Base-by-base conservation (phyloP, 2,797 vertebrate genomes). In the Phyllotis vaccarum region DNA sequence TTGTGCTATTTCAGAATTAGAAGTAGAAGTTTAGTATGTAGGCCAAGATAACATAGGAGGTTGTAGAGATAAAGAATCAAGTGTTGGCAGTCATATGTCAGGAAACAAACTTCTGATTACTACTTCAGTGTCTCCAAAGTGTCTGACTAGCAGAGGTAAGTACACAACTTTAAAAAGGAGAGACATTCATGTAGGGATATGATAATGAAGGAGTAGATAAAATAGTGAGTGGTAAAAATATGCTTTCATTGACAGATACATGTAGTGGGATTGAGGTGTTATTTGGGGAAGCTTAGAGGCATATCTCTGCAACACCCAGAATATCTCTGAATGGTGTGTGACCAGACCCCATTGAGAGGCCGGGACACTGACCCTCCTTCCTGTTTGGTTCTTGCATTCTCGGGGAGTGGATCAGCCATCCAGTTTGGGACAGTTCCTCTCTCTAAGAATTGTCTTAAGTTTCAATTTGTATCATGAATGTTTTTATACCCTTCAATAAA, bases 71-170 rank as follows among this genome's bases (percentile, higher is more conserved):
- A 86, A 58, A 72, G 10, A 56, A 81, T 66, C 75, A 34, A 94
- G 70, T 16, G 85, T 27, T 81, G 58, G 21, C n/a, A 82, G 0
- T 80, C 11, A 78, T 90, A 60, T 34, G 56, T 72, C 19, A 78
- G 40, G 68, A 95, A 86, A 13, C n/a, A 76, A 89, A 78, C 31
- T 78, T 89, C 88, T 90, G 62, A 92, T 11, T 37, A 52, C 31
- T 81, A 74, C 34, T 6, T 91, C 49, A 91, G 70, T 86, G 34
- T 85, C 19, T 89, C 75, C 93, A 56, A 90, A 91, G 21, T 89
- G 31, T 29, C 31, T 43, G 74, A 81, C 14, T 49, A 64, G 29
- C 11, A 46, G 11, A n/a, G 70, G 5, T 79, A 79, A 68, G n/a
- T 75, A 86, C 49, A 11, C 17, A 79, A 34, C 49, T 54, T 79